These are phyloP conservation scores for Sebastes kiyomatsui DNA, from an alignment of 2,797 vertebrate genomes.

Conservation along the genomic window DNA sequence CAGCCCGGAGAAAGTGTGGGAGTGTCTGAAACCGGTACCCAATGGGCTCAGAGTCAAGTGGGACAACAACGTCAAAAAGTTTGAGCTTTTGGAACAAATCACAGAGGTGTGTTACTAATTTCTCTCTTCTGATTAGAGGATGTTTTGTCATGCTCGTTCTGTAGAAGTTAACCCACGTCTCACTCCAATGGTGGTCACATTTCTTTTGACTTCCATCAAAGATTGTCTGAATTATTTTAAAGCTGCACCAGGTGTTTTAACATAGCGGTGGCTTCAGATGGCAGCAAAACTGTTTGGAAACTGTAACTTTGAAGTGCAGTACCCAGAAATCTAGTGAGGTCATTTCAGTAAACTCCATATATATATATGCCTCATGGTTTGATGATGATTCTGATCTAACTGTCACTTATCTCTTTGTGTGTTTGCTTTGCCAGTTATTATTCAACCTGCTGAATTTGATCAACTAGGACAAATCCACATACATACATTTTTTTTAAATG, in stretches of 20 bases:
- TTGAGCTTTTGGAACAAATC: slow-evolving; percentile 88
- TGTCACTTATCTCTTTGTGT: neutral
- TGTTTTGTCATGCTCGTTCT: neutral
- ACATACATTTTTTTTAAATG: neutral
- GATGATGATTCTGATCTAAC: neutral
- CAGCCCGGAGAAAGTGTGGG: slow-evolving; percentile 86
- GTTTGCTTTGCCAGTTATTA: neutral
- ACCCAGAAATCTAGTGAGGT: neutral
- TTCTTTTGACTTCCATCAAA: neutral
- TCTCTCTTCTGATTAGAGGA: neutral
- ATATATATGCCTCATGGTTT: neutral
- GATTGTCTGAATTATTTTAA: neutral
- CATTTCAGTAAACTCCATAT: neutral
- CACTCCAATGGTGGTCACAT: neutral
- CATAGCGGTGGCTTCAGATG: neutral
- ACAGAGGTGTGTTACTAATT: slow-evolving; percentile 80
- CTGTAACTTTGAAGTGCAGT: neutral
- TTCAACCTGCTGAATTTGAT: neutral
- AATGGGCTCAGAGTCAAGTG: slow-evolving; percentile 89
- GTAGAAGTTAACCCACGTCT: neutral
- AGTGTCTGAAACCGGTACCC: slow-evolving; percentile 88
- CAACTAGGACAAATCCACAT: neutral
- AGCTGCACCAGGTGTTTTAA: neutral
- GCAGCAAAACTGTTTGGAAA: neutral
- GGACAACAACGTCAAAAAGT: slow-evolving; percentile 91